Evolutionary conservation across 2,888 invertebrate genomes (phyloP).

Genomic region (Pasiphila rectangulata): DNA sequence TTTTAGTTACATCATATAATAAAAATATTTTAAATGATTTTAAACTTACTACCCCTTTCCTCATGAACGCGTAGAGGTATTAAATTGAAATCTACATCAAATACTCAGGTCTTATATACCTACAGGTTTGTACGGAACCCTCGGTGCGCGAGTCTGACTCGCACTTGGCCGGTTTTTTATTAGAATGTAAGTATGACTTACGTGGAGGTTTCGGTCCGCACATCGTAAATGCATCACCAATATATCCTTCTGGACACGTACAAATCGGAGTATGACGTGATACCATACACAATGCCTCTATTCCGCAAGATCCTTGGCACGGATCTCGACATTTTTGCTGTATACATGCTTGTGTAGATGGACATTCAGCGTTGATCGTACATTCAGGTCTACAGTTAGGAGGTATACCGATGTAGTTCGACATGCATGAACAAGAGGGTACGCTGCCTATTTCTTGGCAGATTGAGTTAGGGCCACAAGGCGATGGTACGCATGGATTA

Average conservation of each 20-base stretch:
- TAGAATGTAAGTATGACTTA: no score
- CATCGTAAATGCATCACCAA: conserved; percentile 83
- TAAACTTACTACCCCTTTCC: no score
- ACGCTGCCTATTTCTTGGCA: conserved; percentile 81
- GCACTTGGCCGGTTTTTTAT: no score
- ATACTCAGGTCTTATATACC: no score
- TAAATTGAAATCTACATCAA: no score
- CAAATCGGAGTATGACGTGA: conserved; percentile 88
- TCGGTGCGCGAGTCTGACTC: no score
- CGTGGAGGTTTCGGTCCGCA: conserved; percentile 72
- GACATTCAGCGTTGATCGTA: conserved; percentile 85
- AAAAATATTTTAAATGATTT: no score
- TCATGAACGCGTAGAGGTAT: no score
- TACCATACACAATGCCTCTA: conserved; percentile 82
- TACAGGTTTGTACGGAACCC: no score
- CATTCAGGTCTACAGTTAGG: conserved; percentile 87
- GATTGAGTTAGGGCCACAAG: conserved; percentile 86
- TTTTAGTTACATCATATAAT: no score
- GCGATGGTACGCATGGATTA: conserved; percentile 82
- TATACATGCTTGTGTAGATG: conserved; percentile 84
- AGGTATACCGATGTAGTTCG: conserved; percentile 82
- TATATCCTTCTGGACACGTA: conserved; percentile 84
- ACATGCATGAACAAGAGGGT: conserved; percentile 83
- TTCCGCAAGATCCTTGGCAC: conserved; percentile 86
- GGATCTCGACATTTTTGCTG: conserved; percentile 87